Evolutionary conservation across 1,140 invertebrate genomes (phyloP).

Genomic region (Saccostrea glomerata): DNA sequence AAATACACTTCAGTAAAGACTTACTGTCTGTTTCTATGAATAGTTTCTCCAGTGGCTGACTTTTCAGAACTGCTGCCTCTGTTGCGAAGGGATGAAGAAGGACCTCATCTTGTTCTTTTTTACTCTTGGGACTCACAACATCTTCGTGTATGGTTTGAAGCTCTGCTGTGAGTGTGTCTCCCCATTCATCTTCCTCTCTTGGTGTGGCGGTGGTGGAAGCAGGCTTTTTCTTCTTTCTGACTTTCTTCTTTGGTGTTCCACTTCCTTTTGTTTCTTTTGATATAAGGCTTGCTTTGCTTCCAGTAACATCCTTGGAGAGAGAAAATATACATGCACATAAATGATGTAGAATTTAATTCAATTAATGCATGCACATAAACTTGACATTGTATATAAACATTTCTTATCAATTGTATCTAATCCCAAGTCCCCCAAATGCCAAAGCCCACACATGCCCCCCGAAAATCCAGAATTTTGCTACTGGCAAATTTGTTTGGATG

Average conservation of each 20-base stretch:
- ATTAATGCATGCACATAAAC: too few relatives aligned
- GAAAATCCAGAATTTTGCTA: too few relatives aligned
- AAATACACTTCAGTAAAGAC: neutral
- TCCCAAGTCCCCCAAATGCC: too few relatives aligned
- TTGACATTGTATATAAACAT: too few relatives aligned
- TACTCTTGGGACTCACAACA: slow-evolving; percentile 62
- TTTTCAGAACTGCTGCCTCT: slow-evolving; percentile 62
- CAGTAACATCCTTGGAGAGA: slow-evolving; percentile 63
- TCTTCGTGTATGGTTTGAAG: slow-evolving; percentile 72
- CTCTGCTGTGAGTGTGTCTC: slow-evolving; percentile 67
- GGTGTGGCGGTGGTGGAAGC: slow-evolving; percentile 50
- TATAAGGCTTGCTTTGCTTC: slow-evolving; percentile 73
- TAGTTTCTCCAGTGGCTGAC: slow-evolving; percentile 73
- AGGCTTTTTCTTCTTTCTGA: slow-evolving; percentile 66
- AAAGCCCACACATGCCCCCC: too few relatives aligned
- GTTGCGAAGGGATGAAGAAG: slow-evolving; percentile 57
- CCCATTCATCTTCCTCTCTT: slow-evolving; percentile 63
- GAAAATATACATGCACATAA: neutral
- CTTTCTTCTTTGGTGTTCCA: slow-evolving; percentile 68
- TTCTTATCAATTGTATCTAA: too few relatives aligned
- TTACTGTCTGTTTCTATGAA: slow-evolving; percentile 74
- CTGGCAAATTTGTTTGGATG: too few relatives aligned
- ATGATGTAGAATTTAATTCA: too few relatives aligned
- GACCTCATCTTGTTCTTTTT: slow-evolving; percentile 63
- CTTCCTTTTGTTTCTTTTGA: slow-evolving; percentile 63